Evolutionary conservation across 2,888 invertebrate species (phyloP).

Genomic region (Phorcus lineatus): DNA sequence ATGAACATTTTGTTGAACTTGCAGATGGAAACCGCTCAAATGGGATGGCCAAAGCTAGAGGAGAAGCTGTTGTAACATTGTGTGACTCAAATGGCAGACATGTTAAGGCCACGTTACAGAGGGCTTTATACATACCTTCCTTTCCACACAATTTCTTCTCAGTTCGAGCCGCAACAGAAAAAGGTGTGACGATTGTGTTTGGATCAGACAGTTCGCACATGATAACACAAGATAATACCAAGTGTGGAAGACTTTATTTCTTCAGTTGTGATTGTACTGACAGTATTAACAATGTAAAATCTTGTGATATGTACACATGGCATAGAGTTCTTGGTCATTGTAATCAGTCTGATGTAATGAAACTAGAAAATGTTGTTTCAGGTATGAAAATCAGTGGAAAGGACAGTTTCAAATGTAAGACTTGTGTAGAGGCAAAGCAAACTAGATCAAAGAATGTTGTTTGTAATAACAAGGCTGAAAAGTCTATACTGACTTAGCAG

Average conservation of each 20-base stretch:
- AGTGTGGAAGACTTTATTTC: conserved; percentile 27
- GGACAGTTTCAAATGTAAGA: neutral
- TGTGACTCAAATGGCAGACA: too few species aligned
- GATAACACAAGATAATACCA: conserved; percentile 8
- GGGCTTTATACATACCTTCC: conserved; percentile 37
- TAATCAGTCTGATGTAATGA: conserved; percentile 32
- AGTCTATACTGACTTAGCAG: conserved; percentile 14
- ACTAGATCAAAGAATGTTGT: neutral
- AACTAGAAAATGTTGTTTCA: conserved; percentile 33
- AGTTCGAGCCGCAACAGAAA: conserved; percentile 38
- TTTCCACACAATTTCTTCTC: conserved; percentile 41
- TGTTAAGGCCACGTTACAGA: conserved; percentile 10
- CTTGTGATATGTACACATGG: conserved; percentile 24
- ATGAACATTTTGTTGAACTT: conserved; percentile 39
- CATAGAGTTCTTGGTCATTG: conserved; percentile 37
- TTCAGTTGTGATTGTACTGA: neutral
- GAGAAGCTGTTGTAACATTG: conserved; percentile 24
- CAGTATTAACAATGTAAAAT: neutral
- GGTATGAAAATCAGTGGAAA: neutral
- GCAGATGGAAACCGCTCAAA: conserved; percentile 33
- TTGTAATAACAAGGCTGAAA: too few species aligned
- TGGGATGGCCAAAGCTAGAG: conserved; percentile 19
- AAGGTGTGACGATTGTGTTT: too few species aligned
- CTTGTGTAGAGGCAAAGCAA: conserved; percentile 23
- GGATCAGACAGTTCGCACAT: conserved; percentile 20